Evolutionary conservation across 2,888 invertebrate genomes (phyloP).

Genomic region (Scelioninae gen. 2): DNA sequence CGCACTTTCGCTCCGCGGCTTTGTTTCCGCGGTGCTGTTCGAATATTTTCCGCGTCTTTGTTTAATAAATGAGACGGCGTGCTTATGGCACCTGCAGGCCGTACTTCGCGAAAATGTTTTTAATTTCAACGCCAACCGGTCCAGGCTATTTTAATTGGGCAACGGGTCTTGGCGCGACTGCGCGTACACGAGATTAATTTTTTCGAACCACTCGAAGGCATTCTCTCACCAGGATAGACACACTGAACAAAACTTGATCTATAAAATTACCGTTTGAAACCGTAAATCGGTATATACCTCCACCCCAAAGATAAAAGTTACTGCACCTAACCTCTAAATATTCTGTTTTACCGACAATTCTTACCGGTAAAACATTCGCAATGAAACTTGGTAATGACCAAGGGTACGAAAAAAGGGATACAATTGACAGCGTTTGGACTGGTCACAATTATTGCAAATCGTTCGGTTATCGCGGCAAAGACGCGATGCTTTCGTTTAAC

Average conservation of each 20-base stretch:
- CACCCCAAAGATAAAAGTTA: too few relatives aligned
- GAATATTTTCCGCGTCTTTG: conserved; percentile 34
- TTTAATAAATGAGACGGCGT: conserved; percentile 35
- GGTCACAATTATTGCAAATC: conserved; percentile 46
- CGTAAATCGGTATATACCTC: not conserved
- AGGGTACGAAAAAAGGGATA: not conserved
- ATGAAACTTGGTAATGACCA: too few relatives aligned
- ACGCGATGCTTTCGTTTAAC: conserved; percentile 23
- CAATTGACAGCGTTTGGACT: conserved; percentile 19
- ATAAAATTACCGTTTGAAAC: conserved; percentile 4
- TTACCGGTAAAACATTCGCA: too few relatives aligned
- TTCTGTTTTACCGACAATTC: too few relatives aligned
- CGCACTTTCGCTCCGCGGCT: conserved; percentile 3
- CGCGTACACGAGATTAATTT: conserved; percentile 16
- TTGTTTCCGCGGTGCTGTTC: conserved; percentile 30
- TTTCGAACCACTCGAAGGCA: too few relatives aligned
- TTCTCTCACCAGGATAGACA: too few relatives aligned
- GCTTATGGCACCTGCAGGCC: conserved; percentile 23
- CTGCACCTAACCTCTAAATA: too few relatives aligned
- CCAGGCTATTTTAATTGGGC: conserved; percentile 32
- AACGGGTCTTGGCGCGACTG: not conserved
- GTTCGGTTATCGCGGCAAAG: conserved; percentile 21
- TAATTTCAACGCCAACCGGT: conserved; percentile 21
- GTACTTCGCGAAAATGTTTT: conserved; percentile 19
- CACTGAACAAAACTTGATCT: too few relatives aligned